Conservation (phyloP, 2,113 vertebrate species). For the Physeter macrocephalus region DNA sequence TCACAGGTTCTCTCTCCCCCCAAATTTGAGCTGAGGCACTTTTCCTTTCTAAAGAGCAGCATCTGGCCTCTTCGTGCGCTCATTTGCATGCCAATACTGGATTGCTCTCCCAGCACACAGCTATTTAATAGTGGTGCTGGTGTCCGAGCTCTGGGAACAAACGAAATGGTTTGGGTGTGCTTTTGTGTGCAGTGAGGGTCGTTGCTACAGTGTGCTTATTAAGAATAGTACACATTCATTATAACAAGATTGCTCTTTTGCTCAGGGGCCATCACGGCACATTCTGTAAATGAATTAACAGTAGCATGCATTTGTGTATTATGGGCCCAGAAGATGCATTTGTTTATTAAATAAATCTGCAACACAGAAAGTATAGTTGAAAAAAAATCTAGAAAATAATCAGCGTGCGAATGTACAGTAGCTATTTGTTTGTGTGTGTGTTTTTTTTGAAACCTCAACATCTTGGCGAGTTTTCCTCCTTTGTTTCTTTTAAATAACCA, state of each 20-base stretch:
- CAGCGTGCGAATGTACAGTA: slow-evolving; percentile 73
- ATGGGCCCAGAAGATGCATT: slow-evolving; percentile 79
- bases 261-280: slow-evolving; percentile 77
- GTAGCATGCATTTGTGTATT: slow-evolving; percentile 79
- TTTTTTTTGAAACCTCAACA: slow-evolving; percentile 75
- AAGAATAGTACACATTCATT: slow-evolving; percentile 85
- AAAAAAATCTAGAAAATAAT: slow-evolving; percentile 74
- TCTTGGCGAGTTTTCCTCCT: slow-evolving; percentile 79
- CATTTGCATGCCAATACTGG: slow-evolving; percentile 83
- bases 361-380: slow-evolving; percentile 70
- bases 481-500: slow-evolving; percentile 78
- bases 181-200: slow-evolving; percentile 82
- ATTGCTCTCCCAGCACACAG: slow-evolving; percentile 77
- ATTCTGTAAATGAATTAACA: slow-evolving; percentile 81
- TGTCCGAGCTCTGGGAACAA: slow-evolving; percentile 83
- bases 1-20: slow-evolving; percentile 61
- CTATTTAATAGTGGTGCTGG: slow-evolving; percentile 81
- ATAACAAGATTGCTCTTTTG: slow-evolving; percentile 81
- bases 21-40: slow-evolving; percentile 72
- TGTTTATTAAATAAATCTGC: slow-evolving; percentile 81
- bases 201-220: slow-evolving; percentile 82
- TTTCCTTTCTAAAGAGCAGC: slow-evolving; percentile 77
- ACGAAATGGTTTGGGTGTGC: slow-evolving; percentile 79
- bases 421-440: slow-evolving; percentile 53
- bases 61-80: slow-evolving; percentile 82